Conservation (phyloP, 2,113 vertebrate species). For the Semnopithecus entellus region DNA sequence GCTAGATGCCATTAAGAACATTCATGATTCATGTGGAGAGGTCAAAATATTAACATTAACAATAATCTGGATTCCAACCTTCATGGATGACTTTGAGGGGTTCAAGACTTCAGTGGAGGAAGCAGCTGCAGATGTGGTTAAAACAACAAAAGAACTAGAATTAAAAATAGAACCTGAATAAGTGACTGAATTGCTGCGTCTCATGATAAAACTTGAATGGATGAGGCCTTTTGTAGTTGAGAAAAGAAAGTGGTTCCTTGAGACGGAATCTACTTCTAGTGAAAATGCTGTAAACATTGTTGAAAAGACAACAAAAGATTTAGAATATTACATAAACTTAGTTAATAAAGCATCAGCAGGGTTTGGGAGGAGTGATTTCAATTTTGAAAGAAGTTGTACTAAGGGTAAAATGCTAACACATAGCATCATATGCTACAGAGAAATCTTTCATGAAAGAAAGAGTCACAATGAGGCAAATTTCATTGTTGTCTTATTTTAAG, state of each 20-base stretch:
- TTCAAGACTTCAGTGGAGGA: neutral
- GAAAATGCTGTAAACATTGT: neutral
- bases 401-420: neutral
- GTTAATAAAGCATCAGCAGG: neutral
- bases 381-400: neutral
- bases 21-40: neutral
- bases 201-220: neutral
- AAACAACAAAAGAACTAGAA: neutral
- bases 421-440: neutral
- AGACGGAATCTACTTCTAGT: neutral
- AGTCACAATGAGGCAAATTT: neutral
- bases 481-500: neutral
- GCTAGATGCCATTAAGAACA: neutral
- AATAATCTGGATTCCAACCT: neutral
- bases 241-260: neutral
- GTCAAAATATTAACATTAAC: neutral
- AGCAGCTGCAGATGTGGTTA: neutral
- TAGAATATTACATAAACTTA: neutral
- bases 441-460: neutral
- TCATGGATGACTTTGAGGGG: neutral
- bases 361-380: neutral
- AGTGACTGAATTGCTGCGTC: neutral
- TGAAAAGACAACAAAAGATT: neutral
- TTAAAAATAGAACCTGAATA: neutral
- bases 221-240: neutral